Base-by-base conservation (phyloP, 37 sponge, comb jelly and placozoan species). In the Cliona cf. orientalis region DNA sequence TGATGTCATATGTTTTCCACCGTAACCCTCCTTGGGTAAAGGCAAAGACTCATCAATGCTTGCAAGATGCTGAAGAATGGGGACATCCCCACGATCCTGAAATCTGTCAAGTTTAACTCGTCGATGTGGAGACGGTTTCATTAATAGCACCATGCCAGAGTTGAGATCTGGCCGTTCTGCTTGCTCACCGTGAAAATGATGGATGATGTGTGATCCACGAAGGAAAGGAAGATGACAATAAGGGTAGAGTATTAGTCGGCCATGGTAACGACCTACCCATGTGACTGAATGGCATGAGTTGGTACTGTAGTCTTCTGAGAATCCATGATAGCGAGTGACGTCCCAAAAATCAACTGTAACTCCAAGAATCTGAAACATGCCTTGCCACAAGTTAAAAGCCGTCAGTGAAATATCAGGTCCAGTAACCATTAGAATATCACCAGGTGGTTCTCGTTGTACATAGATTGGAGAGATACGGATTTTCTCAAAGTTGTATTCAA, bases 331-430 rank as follows among this genome's bases (percentile, higher is more conserved):
- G 29, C 87, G 82, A 2, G 75, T 59, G 1, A 59, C 78, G 38
- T 91, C 91, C 91, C 91, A 91, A 58, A 91, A 86, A 31, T 85
- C 87, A 9, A 86, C 87, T 3, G 53, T 81, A 1, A 77, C 80
- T 40, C 57, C 28, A 57, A 92, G 43, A 25, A 19, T 71, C 46
- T 87, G 66, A 5, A 92, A 55, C 1, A 92, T 36, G 21, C 45
- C 43, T 79, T 92, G 92, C 92, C 92, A 92, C 36, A 92, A 84
- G 9, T 80, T 61, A 71, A 87, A 92, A 66, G 87, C 88, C n/a
- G 64, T 70, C 39, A 81, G 45, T 3, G 63, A 28, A 37, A 92
- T 80, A 19, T 23, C 6, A 12, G 71, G 26, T 41, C 74, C 55
- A n/a, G 93, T 92, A 22, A 92, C 65, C 72, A 92, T 71, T 17